Conservation (phyloP, 2,888 invertebrate genomes). For the Drosophila buzzatii region DNA sequence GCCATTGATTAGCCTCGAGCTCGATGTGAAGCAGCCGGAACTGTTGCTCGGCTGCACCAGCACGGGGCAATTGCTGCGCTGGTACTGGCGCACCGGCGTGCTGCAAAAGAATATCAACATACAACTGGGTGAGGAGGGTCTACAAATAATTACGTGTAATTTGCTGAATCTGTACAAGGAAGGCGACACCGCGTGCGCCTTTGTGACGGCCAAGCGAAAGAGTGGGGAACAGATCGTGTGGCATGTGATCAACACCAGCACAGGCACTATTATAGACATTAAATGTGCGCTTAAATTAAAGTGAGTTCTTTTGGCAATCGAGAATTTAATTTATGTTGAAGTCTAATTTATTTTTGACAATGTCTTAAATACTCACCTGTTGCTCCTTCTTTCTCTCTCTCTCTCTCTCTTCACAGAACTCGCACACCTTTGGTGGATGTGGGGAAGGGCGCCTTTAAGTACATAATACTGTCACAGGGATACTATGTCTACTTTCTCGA, state of each 20-base stretch:
- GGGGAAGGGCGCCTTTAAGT: slow-evolving; percentile 73
- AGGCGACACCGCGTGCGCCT: slow-evolving; percentile 72
- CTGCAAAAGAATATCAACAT: slow-evolving; percentile 76
- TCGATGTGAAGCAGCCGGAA: slow-evolving; percentile 85
- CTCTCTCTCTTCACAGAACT: slow-evolving; percentile 43
- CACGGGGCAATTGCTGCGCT: slow-evolving; percentile 86
- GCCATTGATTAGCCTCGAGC: slow-evolving; percentile 86
- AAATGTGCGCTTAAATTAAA: slow-evolving; percentile 52
- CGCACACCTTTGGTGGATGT: slow-evolving; percentile 69
- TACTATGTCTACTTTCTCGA: slow-evolving; percentile 71
- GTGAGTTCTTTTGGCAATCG: slow-evolving; percentile 54
- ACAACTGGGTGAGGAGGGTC: slow-evolving; percentile 1
- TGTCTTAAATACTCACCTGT: slow-evolving; percentile 21
- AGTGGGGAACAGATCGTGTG: slow-evolving; percentile 43
- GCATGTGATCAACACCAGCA: slow-evolving; percentile 74
- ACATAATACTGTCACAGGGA: slow-evolving; percentile 72
- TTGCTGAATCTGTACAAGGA: slow-evolving; percentile 72
- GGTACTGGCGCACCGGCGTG: slow-evolving; percentile 88
- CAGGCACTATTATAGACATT: slow-evolving; percentile 37
- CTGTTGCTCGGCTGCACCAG: slow-evolving; percentile 87
- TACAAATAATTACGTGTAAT: slow-evolving; percentile 70
- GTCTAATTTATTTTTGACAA: background rate
- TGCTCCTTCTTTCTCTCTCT: background rate
- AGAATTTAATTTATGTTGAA: background rate
- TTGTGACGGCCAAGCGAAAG: slow-evolving; percentile 64